Evolutionary conservation across 2,888 invertebrate species (phyloP).

Genomic region (Lottia scabra): DNA sequence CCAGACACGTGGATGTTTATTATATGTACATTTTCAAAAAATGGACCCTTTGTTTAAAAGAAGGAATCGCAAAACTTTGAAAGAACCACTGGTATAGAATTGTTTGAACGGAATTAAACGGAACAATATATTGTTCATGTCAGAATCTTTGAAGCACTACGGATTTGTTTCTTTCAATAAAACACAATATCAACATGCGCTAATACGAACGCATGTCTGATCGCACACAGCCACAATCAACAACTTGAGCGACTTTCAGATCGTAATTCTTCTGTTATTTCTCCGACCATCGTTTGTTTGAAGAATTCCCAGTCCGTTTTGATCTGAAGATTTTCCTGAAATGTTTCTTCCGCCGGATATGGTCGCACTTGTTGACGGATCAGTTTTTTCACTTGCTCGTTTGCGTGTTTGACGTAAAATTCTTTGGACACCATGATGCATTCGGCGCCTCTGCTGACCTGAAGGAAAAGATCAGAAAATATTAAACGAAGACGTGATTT

Average conservation of each 20-base stretch:
- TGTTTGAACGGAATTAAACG: too few relatives aligned
- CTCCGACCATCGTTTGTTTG: constrained; percentile 47
- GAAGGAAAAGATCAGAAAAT: too few relatives aligned
- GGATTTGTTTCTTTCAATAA: too few relatives aligned
- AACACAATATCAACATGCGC: too few relatives aligned
- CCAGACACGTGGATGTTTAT: too few relatives aligned
- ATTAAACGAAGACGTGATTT: too few relatives aligned
- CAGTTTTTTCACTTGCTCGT: constrained; percentile 52
- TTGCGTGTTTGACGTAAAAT: constrained; percentile 64
- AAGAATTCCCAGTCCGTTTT: constrained; percentile 65
- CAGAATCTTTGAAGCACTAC: too few relatives aligned
- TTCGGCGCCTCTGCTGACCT: constrained; percentile 65
- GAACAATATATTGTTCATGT: too few relatives aligned
- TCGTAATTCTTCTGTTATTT: constrained; percentile 33
- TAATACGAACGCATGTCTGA: neutral
- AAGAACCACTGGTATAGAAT: too few relatives aligned
- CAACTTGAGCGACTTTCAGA: neutral
- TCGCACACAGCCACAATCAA: neutral
- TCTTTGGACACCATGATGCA: constrained; percentile 65
- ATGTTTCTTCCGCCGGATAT: constrained; percentile 60
- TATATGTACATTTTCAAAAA: too few relatives aligned
- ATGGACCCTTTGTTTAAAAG: too few relatives aligned
- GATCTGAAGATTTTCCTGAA: constrained; percentile 63
- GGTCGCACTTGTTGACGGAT: constrained; percentile 55
- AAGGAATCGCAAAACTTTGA: too few relatives aligned